Conservation (phyloP, 2,113 vertebrate genomes). For the Urocolius indicus region DNA sequence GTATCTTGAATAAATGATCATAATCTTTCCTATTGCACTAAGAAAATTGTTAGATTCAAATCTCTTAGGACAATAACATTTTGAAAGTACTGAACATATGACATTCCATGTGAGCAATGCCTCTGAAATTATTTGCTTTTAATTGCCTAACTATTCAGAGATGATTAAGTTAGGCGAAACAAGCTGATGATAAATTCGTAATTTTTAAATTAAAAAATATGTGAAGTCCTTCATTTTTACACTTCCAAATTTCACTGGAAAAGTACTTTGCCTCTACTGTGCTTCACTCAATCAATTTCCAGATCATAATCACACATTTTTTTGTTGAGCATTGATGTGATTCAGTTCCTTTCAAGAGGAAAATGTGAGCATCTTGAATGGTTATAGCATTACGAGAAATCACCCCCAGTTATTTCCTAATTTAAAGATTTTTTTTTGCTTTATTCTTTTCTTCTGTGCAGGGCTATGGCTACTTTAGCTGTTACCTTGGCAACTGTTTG, state of each 20-base stretch:
- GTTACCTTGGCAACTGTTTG: constrained; percentile 74
- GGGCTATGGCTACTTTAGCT: neutral
- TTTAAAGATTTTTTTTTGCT: constrained; percentile 16
- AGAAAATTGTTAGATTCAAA: neutral
- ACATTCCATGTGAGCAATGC: neutral
- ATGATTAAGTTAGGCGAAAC: neutral
- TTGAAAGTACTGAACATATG: neutral
- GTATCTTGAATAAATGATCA: neutral
- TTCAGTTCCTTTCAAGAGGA: neutral
- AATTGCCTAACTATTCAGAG: neutral
- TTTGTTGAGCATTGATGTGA: neutral
- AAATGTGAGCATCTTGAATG: neutral
- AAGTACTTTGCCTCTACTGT: neutral
- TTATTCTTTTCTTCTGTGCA: constrained; percentile 34
- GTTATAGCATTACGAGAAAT: neutral
- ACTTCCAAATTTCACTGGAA: neutral
- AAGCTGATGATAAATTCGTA: neutral
- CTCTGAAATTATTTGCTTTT: neutral
- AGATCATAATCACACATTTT: neutral
- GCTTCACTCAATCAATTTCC: neutral
- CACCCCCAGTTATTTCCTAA: neutral
- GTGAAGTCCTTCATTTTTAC: neutral
- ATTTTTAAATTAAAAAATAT: neutral
- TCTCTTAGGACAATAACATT: neutral
- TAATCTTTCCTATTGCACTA: neutral